phyloP scores from a whole-genome alignment of 2,888 invertebrate genomes.

The Lissocephala sabroskyi region DNA sequence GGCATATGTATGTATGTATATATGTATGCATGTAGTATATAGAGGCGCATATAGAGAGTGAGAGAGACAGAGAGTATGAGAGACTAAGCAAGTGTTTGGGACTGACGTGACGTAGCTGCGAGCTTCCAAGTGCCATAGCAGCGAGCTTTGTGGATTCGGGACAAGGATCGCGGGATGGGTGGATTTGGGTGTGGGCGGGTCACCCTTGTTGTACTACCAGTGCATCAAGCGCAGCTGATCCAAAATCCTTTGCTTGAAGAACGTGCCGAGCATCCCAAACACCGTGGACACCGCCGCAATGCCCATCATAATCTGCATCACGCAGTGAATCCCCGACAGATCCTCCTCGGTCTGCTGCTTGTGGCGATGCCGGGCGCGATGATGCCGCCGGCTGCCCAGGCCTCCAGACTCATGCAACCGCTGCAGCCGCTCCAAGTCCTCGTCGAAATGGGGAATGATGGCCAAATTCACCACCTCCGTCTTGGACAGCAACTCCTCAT shows the following conservation, averaged over 20 bases:
- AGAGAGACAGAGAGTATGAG: no score
- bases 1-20: background rate
- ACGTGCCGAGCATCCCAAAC: constrained; percentile 72
- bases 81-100: no score
- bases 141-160: background rate
- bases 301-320: constrained; percentile 73
- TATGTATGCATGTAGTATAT: no score
- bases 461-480: constrained; percentile 72
- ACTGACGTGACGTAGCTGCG: no score
- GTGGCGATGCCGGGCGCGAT: constrained; percentile 68
- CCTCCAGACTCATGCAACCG: constrained; percentile 65
- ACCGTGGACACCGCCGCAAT: constrained; percentile 72
- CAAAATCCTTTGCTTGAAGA: constrained; percentile 72
- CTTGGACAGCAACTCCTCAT: constrained; percentile 69
- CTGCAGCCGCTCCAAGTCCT: constrained; percentile 70
- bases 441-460: constrained; percentile 72
- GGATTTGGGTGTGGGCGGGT: constrained; percentile 49
- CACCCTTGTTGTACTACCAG: constrained; percentile 73
- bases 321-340: constrained; percentile 71
- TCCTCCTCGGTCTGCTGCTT: constrained; percentile 70
- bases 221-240: constrained; percentile 72
- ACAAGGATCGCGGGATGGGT: constrained; percentile 12
- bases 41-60: no score
- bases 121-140: no score
- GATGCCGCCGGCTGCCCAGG: constrained; percentile 62